Conservation (phyloP, 2,797 vertebrate species). For the Macropodus opercularis region DNA sequence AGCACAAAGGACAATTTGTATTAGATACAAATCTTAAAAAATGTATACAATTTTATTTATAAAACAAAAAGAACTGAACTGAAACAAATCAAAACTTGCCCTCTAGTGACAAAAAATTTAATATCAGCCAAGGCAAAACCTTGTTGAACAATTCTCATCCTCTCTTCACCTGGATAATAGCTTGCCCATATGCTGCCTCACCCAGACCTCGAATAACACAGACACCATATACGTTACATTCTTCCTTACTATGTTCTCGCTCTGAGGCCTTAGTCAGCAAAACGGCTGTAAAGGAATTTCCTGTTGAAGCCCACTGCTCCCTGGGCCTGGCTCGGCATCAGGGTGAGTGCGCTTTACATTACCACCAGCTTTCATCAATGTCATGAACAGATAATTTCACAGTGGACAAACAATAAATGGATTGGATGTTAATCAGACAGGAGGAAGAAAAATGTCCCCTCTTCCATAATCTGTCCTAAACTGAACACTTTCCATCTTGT, state of each 20-base stretch:
- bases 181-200: slow-evolving; percentile 58
- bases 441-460: slow-evolving; percentile 30
- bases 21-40: background rate
- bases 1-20: background rate
- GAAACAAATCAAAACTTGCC: slow-evolving; percentile 1
- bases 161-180: slow-evolving; percentile 42
- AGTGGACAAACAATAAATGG: slow-evolving; percentile 31
- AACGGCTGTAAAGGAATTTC: slow-evolving; percentile 81
- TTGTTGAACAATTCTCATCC: background rate
- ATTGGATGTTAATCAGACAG: slow-evolving; percentile 29
- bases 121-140: background rate
- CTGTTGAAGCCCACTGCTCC: slow-evolving; percentile 74
- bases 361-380: slow-evolving; percentile 45
- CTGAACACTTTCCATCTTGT: slow-evolving; percentile 50
- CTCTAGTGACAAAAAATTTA: too few species aligned
- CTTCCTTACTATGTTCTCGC: slow-evolving; percentile 66
- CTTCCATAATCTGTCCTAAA: slow-evolving; percentile 57
- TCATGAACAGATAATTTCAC: slow-evolving; percentile 61
- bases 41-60: background rate
- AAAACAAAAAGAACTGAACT: slow-evolving; percentile 7
- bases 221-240: slow-evolving; percentile 69
- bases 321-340: slow-evolving; percentile 34
- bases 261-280: slow-evolving; percentile 76
- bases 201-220: slow-evolving; percentile 54
- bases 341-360: slow-evolving; percentile 58